These are phyloP conservation scores for Syrista parreyssii DNA, from an alignment of 2,888 invertebrate genomes.

Conservation along the genomic window DNA sequence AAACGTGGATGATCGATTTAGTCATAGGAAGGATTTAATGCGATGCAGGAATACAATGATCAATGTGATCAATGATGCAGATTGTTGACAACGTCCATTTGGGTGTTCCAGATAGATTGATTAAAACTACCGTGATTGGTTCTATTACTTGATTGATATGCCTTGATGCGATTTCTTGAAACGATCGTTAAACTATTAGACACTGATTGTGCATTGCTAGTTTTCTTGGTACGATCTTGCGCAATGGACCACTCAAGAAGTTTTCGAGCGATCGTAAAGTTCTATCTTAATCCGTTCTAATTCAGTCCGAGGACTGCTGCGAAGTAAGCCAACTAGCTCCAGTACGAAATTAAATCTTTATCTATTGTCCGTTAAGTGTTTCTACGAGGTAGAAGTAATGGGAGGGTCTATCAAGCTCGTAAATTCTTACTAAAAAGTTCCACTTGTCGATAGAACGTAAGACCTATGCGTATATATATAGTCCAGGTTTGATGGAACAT, in stretches of 20 bases:
- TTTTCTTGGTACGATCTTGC: neutral
- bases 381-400: neutral
- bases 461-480: neutral
- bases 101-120: neutral
- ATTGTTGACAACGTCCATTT: neutral
- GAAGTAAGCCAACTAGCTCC: neutral
- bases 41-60: neutral
- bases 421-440: slow-evolving; percentile 3
- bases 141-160: neutral
- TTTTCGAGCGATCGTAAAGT: slow-evolving; percentile 1
- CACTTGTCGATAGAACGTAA: slow-evolving; percentile 2
- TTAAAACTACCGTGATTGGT: neutral
- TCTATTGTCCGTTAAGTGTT: neutral
- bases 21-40: neutral
- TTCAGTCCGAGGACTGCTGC: neutral
- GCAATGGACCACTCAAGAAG: neutral
- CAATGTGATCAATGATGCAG: neutral
- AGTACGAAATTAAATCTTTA: slow-evolving; percentile 1
- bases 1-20: neutral
- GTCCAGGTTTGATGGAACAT: neutral
- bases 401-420: neutral
- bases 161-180: neutral
- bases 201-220: neutral
- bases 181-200: neutral
- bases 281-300: slow-evolving; percentile 1